Evolutionary conservation across 2,113 vertebrate species (phyloP).

Genomic region (Pycnonotus jocosus): DNA sequence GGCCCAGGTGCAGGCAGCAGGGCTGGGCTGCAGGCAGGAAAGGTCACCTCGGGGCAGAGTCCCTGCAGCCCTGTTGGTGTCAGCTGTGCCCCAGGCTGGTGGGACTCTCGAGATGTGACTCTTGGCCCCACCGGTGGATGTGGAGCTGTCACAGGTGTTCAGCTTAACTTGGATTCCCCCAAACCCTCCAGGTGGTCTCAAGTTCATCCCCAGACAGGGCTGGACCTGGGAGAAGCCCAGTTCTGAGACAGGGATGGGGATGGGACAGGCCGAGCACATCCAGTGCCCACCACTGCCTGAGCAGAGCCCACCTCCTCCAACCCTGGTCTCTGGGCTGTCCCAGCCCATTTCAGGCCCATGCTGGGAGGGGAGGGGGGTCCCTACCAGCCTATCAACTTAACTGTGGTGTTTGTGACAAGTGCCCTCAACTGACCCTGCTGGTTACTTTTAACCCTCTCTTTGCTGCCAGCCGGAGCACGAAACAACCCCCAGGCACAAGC

Average conservation of each 20-base stretch:
- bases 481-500: slow-evolving; percentile 92
- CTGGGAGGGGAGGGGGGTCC: not conserved
- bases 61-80: not conserved
- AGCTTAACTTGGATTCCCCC: not conserved
- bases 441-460: slow-evolving; percentile 75
- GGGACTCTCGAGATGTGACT: not conserved
- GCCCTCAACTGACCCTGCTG: slow-evolving; percentile 70
- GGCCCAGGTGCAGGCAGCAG: not conserved
- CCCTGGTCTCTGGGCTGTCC: not conserved
- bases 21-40: not conserved
- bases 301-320: not conserved
- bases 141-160: not conserved
- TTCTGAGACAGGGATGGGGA: not conserved
- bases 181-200: not conserved
- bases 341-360: not conserved
- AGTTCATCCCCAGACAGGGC: not conserved
- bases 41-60: not conserved
- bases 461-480: slow-evolving; percentile 90
- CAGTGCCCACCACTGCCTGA: not conserved
- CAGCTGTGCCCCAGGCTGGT: not conserved
- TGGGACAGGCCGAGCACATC: not conserved
- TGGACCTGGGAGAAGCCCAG: not conserved
- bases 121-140: not conserved
- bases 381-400: not conserved
- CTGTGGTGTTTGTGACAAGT: slow-evolving; percentile 13